Conservation (phyloP, 1,140 invertebrate genomes). For the Bilobella aurantiaca region DNA sequence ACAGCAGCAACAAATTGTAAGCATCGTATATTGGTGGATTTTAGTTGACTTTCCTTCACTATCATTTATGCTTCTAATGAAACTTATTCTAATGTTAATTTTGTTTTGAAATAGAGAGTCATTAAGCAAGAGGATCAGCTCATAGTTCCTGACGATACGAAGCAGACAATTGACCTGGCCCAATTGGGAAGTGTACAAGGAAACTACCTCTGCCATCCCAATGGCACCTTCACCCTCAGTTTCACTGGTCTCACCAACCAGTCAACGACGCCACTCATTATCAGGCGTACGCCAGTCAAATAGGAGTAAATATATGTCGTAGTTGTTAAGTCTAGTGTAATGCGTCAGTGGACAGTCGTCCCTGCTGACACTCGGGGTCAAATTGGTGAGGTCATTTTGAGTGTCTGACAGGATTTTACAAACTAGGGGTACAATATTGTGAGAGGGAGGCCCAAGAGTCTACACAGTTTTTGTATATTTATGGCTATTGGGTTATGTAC, state of each 20-base stretch:
- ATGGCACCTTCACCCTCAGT: constrained; percentile 32
- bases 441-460: no score
- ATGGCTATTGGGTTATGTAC: no score
- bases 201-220: constrained; percentile 24
- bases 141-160: background rate
- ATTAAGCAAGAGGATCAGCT: background rate
- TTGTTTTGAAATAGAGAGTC: constrained; percentile 1
- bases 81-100: background rate
- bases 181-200: constrained; percentile 8
- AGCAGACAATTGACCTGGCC: constrained; percentile 3
- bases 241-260: constrained; percentile 23
- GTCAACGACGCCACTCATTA: constrained; percentile 31
- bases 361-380: no score
- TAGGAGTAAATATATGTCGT: no score
- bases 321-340: no score
- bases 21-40: background rate
- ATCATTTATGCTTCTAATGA: background rate
- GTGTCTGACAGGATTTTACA: no score
- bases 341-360: no score
- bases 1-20: background rate
- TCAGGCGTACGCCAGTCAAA: constrained; percentile 28
- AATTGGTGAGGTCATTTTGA: no score
- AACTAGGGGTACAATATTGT: no score
- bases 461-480: no score
- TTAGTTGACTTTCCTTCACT: background rate